Percentiles rank a stretch among this genome's conserved stretches.
phyloP scores from a whole-genome alignment of 2,888 invertebrate genomes.

The Teleiodes luculella region DNA sequence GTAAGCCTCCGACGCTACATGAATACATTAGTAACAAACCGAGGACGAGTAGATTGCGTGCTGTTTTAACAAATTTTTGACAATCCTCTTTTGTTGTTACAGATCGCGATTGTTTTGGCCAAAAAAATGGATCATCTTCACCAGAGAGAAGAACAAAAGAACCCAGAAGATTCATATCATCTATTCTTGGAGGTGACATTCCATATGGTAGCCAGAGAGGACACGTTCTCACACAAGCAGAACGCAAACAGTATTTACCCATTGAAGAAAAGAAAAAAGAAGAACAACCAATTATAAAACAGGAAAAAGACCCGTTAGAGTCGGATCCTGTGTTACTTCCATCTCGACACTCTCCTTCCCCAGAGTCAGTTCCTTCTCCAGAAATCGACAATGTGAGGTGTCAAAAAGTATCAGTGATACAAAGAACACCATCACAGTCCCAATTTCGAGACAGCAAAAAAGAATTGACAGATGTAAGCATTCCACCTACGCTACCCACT shows the following conservation, averaged over 20 bases:
- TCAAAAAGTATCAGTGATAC: conserved; percentile 87
- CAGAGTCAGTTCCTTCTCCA: conserved; percentile 79
- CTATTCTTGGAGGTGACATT: conserved; percentile 88
- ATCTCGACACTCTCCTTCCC: conserved; percentile 67
- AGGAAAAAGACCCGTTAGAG: conserved; percentile 83
- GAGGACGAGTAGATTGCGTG: conserved; percentile 46
- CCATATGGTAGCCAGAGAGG: conserved; percentile 88
- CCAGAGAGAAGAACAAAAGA: conserved; percentile 66
- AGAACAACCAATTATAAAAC: conserved; percentile 75
- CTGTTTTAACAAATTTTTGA: conserved; percentile 22
- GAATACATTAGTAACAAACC: conserved; percentile 65
- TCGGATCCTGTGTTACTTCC: conserved; percentile 80
- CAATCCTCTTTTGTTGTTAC: conserved; percentile 42
- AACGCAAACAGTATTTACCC: conserved; percentile 87
- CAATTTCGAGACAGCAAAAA: conserved; percentile 71
- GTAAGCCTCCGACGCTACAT: conserved; percentile 64
- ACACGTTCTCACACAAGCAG: conserved; percentile 88
- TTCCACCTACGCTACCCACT: conserved; percentile 71
- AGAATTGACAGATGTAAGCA: conserved; percentile 67
- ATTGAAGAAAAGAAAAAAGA: conserved; percentile 79
- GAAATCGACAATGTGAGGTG: conserved; percentile 83
- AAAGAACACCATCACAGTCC: conserved; percentile 84
- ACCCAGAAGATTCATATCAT: conserved; percentile 85
- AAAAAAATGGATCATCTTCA: conserved; percentile 49
- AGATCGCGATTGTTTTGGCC: conserved; percentile 76